These are phyloP conservation scores for Pangasius djambal DNA, from an alignment of 2,797 vertebrate species.

Conservation along the genomic window DNA sequence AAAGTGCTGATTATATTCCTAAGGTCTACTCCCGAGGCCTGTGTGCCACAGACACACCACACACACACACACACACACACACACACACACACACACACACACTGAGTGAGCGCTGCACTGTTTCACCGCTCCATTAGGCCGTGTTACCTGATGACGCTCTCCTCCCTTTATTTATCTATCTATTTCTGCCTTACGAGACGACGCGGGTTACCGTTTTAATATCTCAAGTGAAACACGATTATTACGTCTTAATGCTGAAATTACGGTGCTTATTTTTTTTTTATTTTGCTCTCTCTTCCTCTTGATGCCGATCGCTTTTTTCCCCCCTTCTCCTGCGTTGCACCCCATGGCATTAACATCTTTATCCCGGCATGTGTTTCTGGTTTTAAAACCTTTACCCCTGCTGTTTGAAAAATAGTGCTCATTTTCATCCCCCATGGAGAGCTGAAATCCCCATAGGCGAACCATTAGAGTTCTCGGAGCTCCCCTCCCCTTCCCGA, in stretches of 20 bases:
- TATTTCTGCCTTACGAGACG: constrained; percentile 80
- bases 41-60: background rate
- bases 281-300: constrained; percentile 59
- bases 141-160: constrained; percentile 71
- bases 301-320: constrained; percentile 89
- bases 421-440: constrained; percentile 99
- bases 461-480: constrained; percentile 99
- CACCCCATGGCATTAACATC: constrained; percentile 99
- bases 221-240: constrained; percentile 99
- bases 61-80: constrained; percentile 40
- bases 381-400: constrained; percentile 99
- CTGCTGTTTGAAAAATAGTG: constrained; percentile 99
- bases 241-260: constrained; percentile 99
- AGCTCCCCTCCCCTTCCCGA: constrained; percentile 98
- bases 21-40: constrained; percentile 34
- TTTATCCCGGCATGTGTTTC: constrained; percentile 99
- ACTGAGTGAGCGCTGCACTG: background rate
- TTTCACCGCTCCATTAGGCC: constrained; percentile 51
- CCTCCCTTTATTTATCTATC: constrained; percentile 82
- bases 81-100: constrained; percentile 35
- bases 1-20: constrained; percentile 31
- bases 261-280: constrained; percentile 88
- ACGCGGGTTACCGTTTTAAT: constrained; percentile 98
- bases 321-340: constrained; percentile 71
- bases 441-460: constrained; percentile 99